Evolutionary conservation across 2,113 vertebrate species (phyloP).

Genomic region (Procavia capensis): DNA sequence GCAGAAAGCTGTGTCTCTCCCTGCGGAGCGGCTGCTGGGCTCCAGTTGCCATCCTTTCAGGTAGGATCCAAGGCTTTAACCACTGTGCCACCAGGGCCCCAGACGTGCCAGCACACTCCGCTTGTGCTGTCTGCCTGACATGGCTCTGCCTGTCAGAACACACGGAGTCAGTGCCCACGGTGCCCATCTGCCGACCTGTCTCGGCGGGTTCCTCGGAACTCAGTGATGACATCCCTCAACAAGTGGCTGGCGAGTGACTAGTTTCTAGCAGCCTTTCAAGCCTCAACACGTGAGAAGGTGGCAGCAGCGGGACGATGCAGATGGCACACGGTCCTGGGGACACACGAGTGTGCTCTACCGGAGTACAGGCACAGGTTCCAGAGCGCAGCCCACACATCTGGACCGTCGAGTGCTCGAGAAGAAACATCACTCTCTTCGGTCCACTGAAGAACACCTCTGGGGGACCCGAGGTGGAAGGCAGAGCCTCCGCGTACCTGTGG

Average conservation of each 20-base stretch:
- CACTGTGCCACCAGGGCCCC: no score
- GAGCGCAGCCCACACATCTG: neutral
- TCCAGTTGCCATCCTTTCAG: no score
- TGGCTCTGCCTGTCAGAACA: constrained; percentile 17
- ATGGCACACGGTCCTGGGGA: neutral
- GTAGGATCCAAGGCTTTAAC: no score
- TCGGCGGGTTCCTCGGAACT: no score
- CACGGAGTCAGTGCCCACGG: neutral
- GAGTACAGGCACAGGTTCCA: neutral
- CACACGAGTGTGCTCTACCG: neutral
- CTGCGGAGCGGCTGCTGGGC: no score
- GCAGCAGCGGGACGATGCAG: neutral
- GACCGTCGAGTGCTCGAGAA: neutral
- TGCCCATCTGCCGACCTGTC: neutral
- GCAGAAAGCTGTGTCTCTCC: no score
- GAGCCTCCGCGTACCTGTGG: neutral
- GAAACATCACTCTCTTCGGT: neutral
- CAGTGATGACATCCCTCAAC: neutral
- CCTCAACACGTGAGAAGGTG: neutral
- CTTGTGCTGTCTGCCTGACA: no score
- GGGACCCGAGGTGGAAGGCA: neutral
- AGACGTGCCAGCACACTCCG: neutral
- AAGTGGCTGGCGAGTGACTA: neutral
- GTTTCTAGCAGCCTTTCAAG: constrained; percentile 16
- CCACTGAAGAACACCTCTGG: neutral